Evolutionary conservation across 2,797 vertebrate species (phyloP), one percentile per base, ranked within the genome.

Genomic region (Spondyliosoma cantharus): DNA sequence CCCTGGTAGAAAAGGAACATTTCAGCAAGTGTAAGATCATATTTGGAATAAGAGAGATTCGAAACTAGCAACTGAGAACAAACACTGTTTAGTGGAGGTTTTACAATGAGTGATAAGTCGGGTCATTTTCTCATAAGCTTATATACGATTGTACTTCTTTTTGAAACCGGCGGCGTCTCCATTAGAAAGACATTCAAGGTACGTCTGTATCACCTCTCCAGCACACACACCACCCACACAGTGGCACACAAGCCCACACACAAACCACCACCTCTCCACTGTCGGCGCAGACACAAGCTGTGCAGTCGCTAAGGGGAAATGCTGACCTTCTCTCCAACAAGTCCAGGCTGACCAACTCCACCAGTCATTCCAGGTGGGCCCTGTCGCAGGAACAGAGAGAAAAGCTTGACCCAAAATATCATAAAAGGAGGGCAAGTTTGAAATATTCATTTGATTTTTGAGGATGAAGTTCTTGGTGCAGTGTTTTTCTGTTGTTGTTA

Each of bases 321-420:
- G 16, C 93, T 92, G 71, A 98, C 97, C 96, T 98, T 99, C 83
- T 98, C 96, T 46, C 97, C 97, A 58, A 97, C 96, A 2, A 90
- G 71, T 0, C 97, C 97, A 0, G 96, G 97, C 76, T 97, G 96
- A 20, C 97, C 97, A 25, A 96, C 81, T 32, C 97, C 96, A 2
- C 97, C 97, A 4, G 93, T 74, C 72, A 94, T 87, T 54, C 97
- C 97, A 37, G 85, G 83, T 37, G 94, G 49, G 2, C 96, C 96
- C 97, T 98, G 87, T 83, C 65, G 78, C 56, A 87, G 50, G 66
- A 85, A 22, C 75, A 80, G 70, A 86, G 64, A 75, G 56, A 83
- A 78, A 76, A 83, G 60, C n/a, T 78, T 78, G 20, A 86, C 57
- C 50, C 29, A 56, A 74, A 74, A 76, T 63, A 74, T 71, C 65